Base-by-base conservation (phyloP, 1,140 invertebrate genomes). In the Drosophila arawakana region DNA sequence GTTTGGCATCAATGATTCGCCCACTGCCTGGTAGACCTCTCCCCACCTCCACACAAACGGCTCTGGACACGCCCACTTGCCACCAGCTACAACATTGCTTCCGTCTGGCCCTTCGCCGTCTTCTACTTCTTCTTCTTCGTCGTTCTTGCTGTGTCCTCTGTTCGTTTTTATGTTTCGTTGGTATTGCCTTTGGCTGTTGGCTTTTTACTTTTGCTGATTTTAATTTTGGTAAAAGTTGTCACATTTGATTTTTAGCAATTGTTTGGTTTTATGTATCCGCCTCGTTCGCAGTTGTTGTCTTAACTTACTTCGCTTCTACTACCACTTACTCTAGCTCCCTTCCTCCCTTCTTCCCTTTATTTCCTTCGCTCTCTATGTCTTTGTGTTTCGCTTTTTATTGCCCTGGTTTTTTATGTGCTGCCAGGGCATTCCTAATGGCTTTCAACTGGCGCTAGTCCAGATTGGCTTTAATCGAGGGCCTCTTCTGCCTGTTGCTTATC, bases 221-320 rank as follows among this genome's bases (percentile, higher is more conserved):
- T 88, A 88, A 88, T 88, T 88, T 88, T 83, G 80, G 83, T 89
- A 89, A 88, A 88, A 88, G 83, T 89, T 88, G 83, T 88, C 84
- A 88, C 83, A 89, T 88, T 88, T 88, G 83, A 88, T 88, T 88
- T 88, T 77, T 67, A 86, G 84, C 84, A 89, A 89, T 88, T 88
- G 83, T 88, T 88, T 79, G 84, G 73, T 83, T 88, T 88, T 89
- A 89, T 89, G 77, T 77, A 50, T 69, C 34, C 73, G 82, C 80
- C 82, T 62, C 47, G 80, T 69, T 76, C 47, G 71, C 71, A 59
- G 55, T 54, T 63, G 60, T 80, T 65, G 70, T 76, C 59, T 76
- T 68, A 72, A 76, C 76, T 68, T 73, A 79, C 76, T 79, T 79
- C 39, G 73, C 52, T 72, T 75, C 50, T 73, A 30, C 54, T 52